Conservation (phyloP, 2,888 invertebrate genomes). For the Napeogenes inachia region DNA sequence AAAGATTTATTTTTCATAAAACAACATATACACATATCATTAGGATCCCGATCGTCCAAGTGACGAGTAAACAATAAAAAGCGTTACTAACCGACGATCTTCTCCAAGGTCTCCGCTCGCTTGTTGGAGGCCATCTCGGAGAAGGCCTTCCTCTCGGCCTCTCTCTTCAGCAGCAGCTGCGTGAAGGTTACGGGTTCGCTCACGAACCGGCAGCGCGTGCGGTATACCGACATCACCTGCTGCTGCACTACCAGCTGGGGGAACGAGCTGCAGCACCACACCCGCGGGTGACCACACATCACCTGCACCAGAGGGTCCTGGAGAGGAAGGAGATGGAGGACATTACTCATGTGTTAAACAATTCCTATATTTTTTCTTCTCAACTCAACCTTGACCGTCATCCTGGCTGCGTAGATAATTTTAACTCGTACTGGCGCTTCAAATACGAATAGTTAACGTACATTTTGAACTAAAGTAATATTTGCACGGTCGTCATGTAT, state of each 20-base stretch:
- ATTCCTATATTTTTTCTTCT: too few species aligned
- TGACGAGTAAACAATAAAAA: not conserved
- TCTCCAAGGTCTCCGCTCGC: constrained; percentile 72
- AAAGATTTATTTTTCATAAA: too few species aligned
- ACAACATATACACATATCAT: too few species aligned
- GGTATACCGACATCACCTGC: constrained; percentile 67
- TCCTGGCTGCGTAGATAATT: too few species aligned
- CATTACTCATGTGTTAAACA: too few species aligned
- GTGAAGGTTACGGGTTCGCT: constrained; percentile 73
- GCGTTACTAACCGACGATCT: constrained; percentile 34
- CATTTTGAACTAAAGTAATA: too few species aligned
- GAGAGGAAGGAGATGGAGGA: not conserved
- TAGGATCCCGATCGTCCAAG: too few species aligned
- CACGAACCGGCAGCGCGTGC: constrained; percentile 70
- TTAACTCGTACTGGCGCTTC: too few species aligned
- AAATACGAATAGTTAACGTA: too few species aligned
- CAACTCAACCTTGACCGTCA: too few species aligned
- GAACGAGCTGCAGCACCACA: constrained; percentile 74
- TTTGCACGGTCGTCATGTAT: too few species aligned
- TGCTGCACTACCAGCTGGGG: constrained; percentile 70
- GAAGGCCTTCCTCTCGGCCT: constrained; percentile 68
- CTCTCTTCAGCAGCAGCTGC: constrained; percentile 66
- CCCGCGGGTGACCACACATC: constrained; percentile 72
- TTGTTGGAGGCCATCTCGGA: constrained; percentile 72
- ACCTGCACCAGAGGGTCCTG: constrained; percentile 75